Conservation (phyloP, 2,888 invertebrate species). For the Noctua fimbriata region DNA sequence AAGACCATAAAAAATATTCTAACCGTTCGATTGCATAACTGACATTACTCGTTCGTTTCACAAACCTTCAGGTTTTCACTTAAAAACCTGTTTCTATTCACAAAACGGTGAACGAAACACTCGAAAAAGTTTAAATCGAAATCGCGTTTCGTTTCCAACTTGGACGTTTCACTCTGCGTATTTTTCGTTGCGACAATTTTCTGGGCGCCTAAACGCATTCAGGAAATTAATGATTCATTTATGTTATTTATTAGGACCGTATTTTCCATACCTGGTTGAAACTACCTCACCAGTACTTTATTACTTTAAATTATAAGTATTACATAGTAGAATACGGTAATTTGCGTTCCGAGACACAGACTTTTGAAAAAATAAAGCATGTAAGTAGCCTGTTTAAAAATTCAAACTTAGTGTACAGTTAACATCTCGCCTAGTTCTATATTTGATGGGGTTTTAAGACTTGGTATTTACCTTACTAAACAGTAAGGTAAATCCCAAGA, state of each 20-base stretch:
- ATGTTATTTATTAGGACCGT: constrained; percentile 1
- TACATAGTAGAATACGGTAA: constrained; percentile 1
- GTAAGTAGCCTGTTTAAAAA: not conserved
- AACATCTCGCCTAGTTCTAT: not conserved
- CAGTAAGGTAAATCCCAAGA: too few relatives aligned
- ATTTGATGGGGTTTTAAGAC: not conserved
- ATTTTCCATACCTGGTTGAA: constrained; percentile 3
- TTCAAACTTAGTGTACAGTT: not conserved
- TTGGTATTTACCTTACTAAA: not conserved
- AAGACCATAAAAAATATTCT: not conserved
- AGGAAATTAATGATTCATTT: constrained; percentile 30
- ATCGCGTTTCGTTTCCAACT: constrained; percentile 45
- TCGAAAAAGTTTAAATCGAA: constrained; percentile 59
- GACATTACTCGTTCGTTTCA: not conserved
- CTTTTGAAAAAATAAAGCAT: not conserved
- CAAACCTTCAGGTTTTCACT: constrained; percentile 3
- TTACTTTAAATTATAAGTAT: constrained; percentile 1
- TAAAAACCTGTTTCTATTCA: constrained; percentile 32
- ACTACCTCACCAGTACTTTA: not conserved
- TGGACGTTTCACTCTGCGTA: constrained; percentile 21
- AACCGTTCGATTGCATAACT: not conserved
- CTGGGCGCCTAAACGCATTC: constrained; percentile 34
- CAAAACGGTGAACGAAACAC: constrained; percentile 30
- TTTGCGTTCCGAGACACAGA: constrained; percentile 5
- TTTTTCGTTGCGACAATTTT: constrained; percentile 7